Evolutionary conservation across 2,797 vertebrate species (phyloP), one percentile per base, ranked within the genome.

Genomic region (Syngnathus acus): DNA sequence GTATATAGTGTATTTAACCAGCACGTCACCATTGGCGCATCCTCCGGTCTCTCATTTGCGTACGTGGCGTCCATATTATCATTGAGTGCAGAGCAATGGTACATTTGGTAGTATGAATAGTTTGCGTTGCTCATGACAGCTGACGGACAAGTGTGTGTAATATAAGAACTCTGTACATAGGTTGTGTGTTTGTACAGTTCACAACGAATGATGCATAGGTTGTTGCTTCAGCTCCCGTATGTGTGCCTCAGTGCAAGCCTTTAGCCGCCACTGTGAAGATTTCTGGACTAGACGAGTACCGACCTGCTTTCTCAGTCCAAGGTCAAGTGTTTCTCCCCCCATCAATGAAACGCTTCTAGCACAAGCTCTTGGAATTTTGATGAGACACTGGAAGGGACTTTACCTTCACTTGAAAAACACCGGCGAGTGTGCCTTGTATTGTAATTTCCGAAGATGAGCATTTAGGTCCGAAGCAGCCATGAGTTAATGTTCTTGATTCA

Each of bases 191-290:
- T 87, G 78, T 85, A 88, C 81, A 87, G 78, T 76, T 71, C 84
- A 72, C 77, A 82, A 66, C 75, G 83, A 81, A 70, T 68, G 66
- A 82, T 68, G 63, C 68, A 72, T 85, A 78, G 78, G 67, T 74
- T 43, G 78, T 76, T 84, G 79, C 75, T 85, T 84, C 79, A 83
- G 79, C 65, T 75, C 57, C 54, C 17, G 26, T 37, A 6, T n/a
- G 68, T n/a, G 68, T 80, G 72, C 85, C 72, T 83, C 72, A 78
- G 69, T 74, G 87, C 88, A 87, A 65, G 84, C 69, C 75, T 21
- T 81, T 50, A 71, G 74, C 82, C 32, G 68, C 92, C 92, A 90
- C 91, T 94, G 92, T 93, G 92, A 93, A 82, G 65, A 76, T 78
- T 90, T 87, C 59, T 75, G 79, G 84, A 78, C 82, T 67, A 57